Conservation (phyloP, 2,113 vertebrate genomes). For the Syngnathus typhle region DNA sequence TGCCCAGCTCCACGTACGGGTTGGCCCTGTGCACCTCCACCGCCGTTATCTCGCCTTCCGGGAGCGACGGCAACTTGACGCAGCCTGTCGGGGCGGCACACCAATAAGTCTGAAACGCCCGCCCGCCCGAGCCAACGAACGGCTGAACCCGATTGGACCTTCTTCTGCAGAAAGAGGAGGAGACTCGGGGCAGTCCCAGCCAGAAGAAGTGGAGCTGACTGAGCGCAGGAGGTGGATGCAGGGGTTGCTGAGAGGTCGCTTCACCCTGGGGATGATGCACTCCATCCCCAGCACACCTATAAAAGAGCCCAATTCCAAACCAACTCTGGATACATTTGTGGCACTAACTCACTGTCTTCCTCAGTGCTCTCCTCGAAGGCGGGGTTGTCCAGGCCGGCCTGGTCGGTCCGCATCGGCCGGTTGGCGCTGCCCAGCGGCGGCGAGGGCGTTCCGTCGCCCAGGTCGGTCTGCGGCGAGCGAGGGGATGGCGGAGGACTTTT, state of each 20-base stretch:
- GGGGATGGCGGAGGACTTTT: constrained; percentile 70
- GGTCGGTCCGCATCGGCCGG: constrained; percentile 76
- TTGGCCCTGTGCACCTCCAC: constrained; percentile 94
- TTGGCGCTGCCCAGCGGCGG: constrained; percentile 56
- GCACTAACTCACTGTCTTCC: constrained; percentile 79
- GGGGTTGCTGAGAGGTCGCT: constrained; percentile 69
- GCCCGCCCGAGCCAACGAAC: too few relatives aligned
- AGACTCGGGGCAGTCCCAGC: constrained; percentile 73
- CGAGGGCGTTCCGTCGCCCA: constrained; percentile 59
- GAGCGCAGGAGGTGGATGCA: constrained; percentile 65
- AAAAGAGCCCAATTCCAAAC: background rate
- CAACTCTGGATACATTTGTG: background rate
- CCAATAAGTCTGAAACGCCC: too few relatives aligned
- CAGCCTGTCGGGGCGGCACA: constrained; percentile 50
- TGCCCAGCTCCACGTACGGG: constrained; percentile 92
- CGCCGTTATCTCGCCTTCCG: constrained; percentile 94
- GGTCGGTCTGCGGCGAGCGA: constrained; percentile 62
- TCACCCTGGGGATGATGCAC: constrained; percentile 55
- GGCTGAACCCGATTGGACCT: constrained; percentile 31
- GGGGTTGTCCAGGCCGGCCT: constrained; percentile 84
- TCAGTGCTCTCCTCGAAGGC: constrained; percentile 85
- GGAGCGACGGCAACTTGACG: constrained; percentile 83
- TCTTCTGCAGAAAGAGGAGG: constrained; percentile 66
- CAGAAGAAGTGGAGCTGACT: constrained; percentile 62
- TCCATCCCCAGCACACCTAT: constrained; percentile 62